Conservation (phyloP, 2,888 invertebrate species). For the Anaspis maculata region DNA sequence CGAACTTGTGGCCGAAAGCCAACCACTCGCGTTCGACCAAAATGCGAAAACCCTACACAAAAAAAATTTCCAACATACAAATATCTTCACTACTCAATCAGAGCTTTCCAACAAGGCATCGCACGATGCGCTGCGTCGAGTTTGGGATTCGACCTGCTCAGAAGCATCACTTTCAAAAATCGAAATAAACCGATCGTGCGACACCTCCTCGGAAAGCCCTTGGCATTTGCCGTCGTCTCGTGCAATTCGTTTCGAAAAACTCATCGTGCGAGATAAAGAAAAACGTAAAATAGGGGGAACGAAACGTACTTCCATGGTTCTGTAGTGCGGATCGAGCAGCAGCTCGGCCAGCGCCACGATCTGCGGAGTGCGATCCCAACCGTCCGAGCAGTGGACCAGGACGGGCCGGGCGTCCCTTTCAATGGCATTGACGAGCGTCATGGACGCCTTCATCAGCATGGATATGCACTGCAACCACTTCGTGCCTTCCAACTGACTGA, state of each 20-base stretch:
- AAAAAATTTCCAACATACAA: conserved; percentile 14
- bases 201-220: too few species aligned
- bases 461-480: conserved; percentile 89
- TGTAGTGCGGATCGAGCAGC: conserved; percentile 87
- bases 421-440: conserved; percentile 71
- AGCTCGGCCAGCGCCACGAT: conserved; percentile 89
- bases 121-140: too few species aligned
- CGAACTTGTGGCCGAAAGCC: conserved; percentile 97
- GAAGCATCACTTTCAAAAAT: too few species aligned
- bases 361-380: conserved; percentile 98
- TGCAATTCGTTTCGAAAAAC: too few species aligned
- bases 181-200: too few species aligned
- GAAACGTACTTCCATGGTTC: conserved; percentile 71
- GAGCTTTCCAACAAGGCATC: too few species aligned
- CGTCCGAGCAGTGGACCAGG: conserved; percentile 96
- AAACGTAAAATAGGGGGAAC: too few species aligned
- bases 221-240: too few species aligned
- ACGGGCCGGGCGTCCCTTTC: conserved; percentile 79
- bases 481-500: conserved; percentile 77
- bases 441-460: conserved; percentile 72
- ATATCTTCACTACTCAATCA: too few species aligned
- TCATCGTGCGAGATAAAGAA: too few species aligned
- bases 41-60: conserved; percentile 76
- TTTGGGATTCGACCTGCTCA: too few species aligned
- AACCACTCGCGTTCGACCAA: conserved; percentile 95